Conservation (phyloP, 2,888 invertebrate species). For the Priocnemis perturbator region DNA sequence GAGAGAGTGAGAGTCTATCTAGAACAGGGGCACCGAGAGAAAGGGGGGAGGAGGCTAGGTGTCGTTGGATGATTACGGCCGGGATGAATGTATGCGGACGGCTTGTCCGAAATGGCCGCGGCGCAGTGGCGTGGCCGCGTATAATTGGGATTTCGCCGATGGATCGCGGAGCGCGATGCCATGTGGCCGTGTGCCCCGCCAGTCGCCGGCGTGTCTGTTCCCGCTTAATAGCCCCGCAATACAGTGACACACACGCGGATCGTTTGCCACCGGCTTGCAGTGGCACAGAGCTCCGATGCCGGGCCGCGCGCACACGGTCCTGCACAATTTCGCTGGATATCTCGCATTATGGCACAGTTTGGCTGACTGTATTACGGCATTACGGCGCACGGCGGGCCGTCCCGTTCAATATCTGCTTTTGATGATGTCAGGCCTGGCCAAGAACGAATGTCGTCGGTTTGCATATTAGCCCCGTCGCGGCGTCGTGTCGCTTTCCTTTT, state of each 20-base stretch:
- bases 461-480: too few species aligned
- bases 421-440: too few species aligned
- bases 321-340: constrained; percentile 66
- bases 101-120: too few species aligned
- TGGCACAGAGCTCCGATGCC: too few species aligned
- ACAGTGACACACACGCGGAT: neutral
- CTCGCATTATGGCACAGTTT: constrained; percentile 61
- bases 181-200: constrained; percentile 2
- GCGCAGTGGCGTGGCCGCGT: constrained; percentile 1
- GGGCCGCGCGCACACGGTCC: constrained; percentile 31
- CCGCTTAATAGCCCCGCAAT: constrained; percentile 21
- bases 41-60: too few species aligned
- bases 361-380: constrained; percentile 52
- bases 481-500: too few species aligned
- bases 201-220: constrained; percentile 19
- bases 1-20: too few species aligned
- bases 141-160: constrained; percentile 40
- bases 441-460: too few species aligned
- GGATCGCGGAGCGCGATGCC: constrained; percentile 29
- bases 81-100: too few species aligned
- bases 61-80: too few species aligned
- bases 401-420: constrained; percentile 18
- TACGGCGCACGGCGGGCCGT: constrained; percentile 45
- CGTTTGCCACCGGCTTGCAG: constrained; percentile 7
- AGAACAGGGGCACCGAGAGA: too few species aligned